Percentiles rank a stretch among this genome's conserved stretches.
phyloP scores from a whole-genome alignment of 2,888 invertebrate genomes.

The Aspidiotus destructor region DNA sequence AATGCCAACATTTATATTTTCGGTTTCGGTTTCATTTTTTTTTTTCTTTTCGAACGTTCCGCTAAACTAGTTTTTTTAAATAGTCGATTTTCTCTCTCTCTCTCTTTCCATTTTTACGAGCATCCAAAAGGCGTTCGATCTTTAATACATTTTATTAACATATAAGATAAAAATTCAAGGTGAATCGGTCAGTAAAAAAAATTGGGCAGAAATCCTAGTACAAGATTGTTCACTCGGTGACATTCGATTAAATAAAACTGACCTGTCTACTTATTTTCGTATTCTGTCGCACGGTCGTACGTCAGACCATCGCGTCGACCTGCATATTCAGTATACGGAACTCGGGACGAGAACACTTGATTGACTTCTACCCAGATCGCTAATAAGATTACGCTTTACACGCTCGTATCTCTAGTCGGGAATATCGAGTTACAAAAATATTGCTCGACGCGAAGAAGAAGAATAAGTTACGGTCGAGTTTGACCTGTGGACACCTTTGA shows the following conservation, averaged over 20 bases:
- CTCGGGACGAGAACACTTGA: not conserved
- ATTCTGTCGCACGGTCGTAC: constrained; percentile 6
- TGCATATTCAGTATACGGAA: no score
- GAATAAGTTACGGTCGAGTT: no score
- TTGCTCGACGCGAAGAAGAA: no score
- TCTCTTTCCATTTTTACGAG: constrained; percentile 5
- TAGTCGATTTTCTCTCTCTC: not conserved
- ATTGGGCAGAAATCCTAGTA: not conserved
- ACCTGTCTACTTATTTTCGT: constrained; percentile 31
- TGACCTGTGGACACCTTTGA: constrained; percentile 16
- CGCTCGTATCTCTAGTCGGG: constrained; percentile 6
- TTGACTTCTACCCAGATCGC: constrained; percentile 9
- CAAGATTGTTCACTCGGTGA: not conserved
- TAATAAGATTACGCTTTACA: not conserved
- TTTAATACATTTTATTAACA: constrained; percentile 31
- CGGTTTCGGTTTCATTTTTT: not conserved
- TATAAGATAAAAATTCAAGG: constrained; percentile 27
- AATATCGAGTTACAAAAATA: no score
- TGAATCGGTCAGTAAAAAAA: constrained; percentile 28
- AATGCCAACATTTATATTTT: no score
- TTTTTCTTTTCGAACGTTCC: not conserved
- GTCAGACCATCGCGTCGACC: no score
- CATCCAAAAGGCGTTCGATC: constrained; percentile 19
- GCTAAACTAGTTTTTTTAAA: no score
- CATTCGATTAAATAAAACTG: constrained; percentile 23